Percentiles rank a stretch among this genome's conserved stretches.
phyloP scores from a whole-genome alignment of 2,888 invertebrate species.

The Laothoe populi region DNA sequence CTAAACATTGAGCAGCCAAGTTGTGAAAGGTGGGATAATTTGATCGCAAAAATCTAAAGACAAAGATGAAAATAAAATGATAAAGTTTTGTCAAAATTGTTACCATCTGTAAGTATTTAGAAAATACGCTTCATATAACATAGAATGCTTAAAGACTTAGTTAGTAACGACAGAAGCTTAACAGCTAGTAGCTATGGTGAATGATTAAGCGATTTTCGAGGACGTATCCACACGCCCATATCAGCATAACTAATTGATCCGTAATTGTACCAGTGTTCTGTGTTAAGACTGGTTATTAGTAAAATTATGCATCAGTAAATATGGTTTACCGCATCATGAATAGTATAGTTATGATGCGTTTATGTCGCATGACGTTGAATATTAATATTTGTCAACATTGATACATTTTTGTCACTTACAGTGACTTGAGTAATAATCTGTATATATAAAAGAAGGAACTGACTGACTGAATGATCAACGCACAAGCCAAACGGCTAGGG shows the following conservation, averaged over 20 bases:
- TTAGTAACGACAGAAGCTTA: background rate
- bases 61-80: too few species aligned
- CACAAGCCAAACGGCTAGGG: too few species aligned
- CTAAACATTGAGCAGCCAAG: too few species aligned
- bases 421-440: too few species aligned
- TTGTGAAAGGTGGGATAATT: background rate
- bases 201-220: conserved; percentile 5
- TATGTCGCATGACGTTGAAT: too few species aligned
- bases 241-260: conserved; percentile 8
- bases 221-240: conserved; percentile 8
- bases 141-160: background rate
- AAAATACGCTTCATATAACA: background rate
- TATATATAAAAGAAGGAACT: too few species aligned
- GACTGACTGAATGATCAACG: too few species aligned
- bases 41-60: background rate
- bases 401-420: too few species aligned
- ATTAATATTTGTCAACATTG: too few species aligned
- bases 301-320: background rate
- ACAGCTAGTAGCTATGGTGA: background rate
- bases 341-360: background rate
- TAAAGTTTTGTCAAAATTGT: too few species aligned
- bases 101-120: too few species aligned
- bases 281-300: background rate
- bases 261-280: conserved; percentile 10
- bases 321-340: background rate